Evolutionary conservation across 92 coral and sea anemone genomes (phyloP), one percentile per base, ranked within the genome.

Genomic region (Zoanthus solanderi): DNA sequence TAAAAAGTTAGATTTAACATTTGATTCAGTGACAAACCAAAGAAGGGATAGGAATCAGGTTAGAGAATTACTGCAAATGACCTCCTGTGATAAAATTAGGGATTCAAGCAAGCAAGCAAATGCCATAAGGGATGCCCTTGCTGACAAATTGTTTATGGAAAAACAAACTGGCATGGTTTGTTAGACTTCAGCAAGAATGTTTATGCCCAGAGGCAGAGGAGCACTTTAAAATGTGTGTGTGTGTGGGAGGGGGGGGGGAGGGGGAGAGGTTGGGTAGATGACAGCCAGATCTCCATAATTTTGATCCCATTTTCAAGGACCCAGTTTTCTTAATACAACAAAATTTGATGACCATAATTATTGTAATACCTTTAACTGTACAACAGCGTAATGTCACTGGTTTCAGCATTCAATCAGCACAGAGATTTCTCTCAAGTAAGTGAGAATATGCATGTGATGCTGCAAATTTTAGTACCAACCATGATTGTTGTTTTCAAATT

Each of bases 101-200:
- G 91, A 88, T 48, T 88, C 91, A 46, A 29, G 87, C 88, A 15
- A 29, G n/a, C 87, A 88, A 30, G 91, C 91, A n/a, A 66, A 72
- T 31, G 72, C 65, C 44, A 88, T 88, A 14, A 44, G 87, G 74
- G 61, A 88, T 54, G 79, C 87, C 68, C 69, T 63, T 56, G 63
- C 63, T 56, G 5, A 56, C 3, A 56, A 56, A 16, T 37, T 37
- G 4, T 37, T 37, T 37, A 4, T 4, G 4, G 42, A 37, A 37
- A 37, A 37, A 37, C 3, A 37, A 4, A 37, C 3, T 37, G 42
- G 42, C 4, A 4, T 2, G 4, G 42, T 37, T 4, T 37, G 42
- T 4, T 37, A 37, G 4, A 2, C 42, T 23, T 23, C 23, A 23
- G 23, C 23, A 23, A 23, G 23, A 23, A 23, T 37, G 42, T 37